Evolutionary conservation across 23 tunicate genomes (phyloP), one percentile per base, ranked within the genome.

Genomic region (Trididemnum miniatum): DNA sequence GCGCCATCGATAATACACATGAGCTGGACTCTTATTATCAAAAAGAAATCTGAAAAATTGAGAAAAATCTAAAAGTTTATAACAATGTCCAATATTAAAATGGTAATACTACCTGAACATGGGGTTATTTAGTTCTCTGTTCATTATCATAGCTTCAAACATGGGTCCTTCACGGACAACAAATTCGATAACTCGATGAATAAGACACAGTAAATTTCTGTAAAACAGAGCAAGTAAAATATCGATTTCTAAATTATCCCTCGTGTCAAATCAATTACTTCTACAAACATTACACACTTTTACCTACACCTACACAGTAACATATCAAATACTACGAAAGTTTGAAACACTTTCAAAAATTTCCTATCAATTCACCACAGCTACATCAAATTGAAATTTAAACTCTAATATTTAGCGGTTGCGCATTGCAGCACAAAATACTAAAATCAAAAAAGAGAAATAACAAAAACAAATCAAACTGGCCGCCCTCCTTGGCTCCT

Each of bases 101-200:
- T 62, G 29, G n/a, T 12, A 24, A 62, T 24, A 31, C 3, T 78
- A 95, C 98, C 95, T 81, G 86, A 89, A 95, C 98, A 95, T 95
- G 18, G 98, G 98, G 38, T 95, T 95, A 54, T 85, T 95, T 9
- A 86, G 51, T 79, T 95, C 98, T 75, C 95, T 77, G 65, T 89
- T 86, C 98, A 95, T 95, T 25, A 95, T 89, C 95, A 95, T 95
- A 9, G 98, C 98, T 78, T 95, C 98, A 74, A 95, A 95, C 95
- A 95, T 89, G 3, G 98, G 98, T 0, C 98, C 98, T 85, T 95
- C 95, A 1, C 95, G 91, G 1, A 89, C 98, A 24, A 95, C 98
- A 86, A 95, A 95, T 73, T 95, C 98, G 35, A 95, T 84, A 86
- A 89, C 85, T 33, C 98, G 89, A 79, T 95, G 95, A 26, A 95